Evolutionary conservation across 2,797 vertebrate species (phyloP).

Genomic region (Tympanoctomys barrerae): DNA sequence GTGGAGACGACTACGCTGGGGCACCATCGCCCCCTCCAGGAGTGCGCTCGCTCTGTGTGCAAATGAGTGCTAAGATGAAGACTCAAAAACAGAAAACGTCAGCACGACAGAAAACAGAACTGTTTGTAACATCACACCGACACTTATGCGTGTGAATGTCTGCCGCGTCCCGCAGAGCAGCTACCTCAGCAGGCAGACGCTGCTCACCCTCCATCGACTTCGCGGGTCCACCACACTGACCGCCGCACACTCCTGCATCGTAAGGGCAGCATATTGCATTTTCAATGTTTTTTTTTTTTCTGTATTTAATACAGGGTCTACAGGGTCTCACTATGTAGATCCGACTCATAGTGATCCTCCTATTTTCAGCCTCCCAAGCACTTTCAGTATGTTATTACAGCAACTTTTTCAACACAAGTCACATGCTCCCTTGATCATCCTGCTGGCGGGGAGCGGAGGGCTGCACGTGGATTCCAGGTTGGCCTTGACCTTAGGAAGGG

Average conservation of each 20-base stretch:
- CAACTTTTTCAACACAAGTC: neutral
- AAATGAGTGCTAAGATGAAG: neutral
- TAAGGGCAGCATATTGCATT: neutral
- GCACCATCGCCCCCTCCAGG: neutral
- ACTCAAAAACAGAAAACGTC: neutral
- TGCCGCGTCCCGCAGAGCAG: neutral
- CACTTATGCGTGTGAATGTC: neutral
- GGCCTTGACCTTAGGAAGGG: neutral
- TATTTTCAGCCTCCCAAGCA: too few relatives aligned
- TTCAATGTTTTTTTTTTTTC: neutral
- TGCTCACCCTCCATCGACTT: neutral
- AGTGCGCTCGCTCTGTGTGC: neutral
- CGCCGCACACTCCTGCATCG: neutral
- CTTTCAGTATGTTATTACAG: neutral
- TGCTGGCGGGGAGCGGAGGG: neutral
- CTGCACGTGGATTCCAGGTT: neutral
- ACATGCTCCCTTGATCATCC: neutral
- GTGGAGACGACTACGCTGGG: neutral
- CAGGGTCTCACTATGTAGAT: too few relatives aligned
- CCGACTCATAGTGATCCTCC: too few relatives aligned
- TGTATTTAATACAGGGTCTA: too few relatives aligned
- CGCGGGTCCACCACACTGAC: neutral
- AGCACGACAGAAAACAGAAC: neutral
- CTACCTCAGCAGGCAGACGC: constrained; percentile 2
- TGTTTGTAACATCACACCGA: neutral